These are phyloP conservation scores for Microcebus ravelobensis DNA, from an alignment of 2,113 vertebrate species.

Conservation along the genomic window DNA sequence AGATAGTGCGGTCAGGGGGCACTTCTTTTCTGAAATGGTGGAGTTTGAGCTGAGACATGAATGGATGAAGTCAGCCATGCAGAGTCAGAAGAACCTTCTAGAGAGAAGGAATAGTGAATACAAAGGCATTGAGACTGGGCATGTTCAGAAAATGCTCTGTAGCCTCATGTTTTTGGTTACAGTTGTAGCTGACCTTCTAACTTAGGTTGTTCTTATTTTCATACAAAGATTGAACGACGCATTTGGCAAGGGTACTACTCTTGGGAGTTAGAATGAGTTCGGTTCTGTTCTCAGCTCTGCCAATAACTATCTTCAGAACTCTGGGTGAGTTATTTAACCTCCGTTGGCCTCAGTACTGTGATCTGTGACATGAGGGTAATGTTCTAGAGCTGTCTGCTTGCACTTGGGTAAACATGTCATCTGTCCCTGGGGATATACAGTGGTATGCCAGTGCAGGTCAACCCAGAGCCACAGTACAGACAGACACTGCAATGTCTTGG, in stretches of 20 bases:
- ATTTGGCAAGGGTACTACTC: not conserved
- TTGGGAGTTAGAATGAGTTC: not conserved
- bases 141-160: not conserved
- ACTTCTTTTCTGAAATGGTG: not conserved
- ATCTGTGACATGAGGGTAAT: not conserved
- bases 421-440: not conserved
- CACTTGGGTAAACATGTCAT: not conserved
- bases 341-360: not conserved
- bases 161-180: not conserved
- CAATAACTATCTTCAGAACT: not conserved
- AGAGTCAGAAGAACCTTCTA: not conserved
- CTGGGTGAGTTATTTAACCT: not conserved
- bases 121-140: not conserved
- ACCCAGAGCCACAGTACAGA: not conserved
- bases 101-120: not conserved
- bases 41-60: not conserved
- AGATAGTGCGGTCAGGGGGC: not conserved
- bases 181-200: not conserved
- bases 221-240: not conserved
- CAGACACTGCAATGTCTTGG: not conserved
- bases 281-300: constrained; percentile 8
- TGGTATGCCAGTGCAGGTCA: not conserved
- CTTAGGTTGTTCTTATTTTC: not conserved
- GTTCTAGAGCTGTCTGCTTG: not conserved
- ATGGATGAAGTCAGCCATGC: not conserved